These are phyloP conservation scores for Tetramorium parvispinum DNA, from an alignment of 1,140 invertebrate genomes.

Conservation along the genomic window DNA sequence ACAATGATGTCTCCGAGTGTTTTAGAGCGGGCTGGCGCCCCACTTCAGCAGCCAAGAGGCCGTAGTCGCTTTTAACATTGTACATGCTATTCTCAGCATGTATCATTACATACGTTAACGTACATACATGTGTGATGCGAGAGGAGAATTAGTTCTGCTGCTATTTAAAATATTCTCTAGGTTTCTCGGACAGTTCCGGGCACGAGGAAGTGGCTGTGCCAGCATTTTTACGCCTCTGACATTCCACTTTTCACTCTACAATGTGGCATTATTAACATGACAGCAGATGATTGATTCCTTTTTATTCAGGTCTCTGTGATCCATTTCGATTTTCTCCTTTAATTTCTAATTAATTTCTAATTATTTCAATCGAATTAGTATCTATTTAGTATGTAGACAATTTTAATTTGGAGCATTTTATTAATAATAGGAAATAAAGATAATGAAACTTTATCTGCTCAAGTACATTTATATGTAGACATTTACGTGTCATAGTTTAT, in stretches of 20 bases:
- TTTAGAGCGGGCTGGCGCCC: slow-evolving; percentile 53
- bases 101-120: neutral
- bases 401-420: neutral
- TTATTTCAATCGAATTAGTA: neutral
- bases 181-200: slow-evolving; percentile 26
- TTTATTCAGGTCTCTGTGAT: neutral
- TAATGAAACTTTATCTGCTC: neutral
- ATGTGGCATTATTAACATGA: neutral
- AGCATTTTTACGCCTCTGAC: slow-evolving; percentile 6
- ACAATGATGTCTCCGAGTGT: slow-evolving; percentile 78
- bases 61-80: slow-evolving; percentile 33
- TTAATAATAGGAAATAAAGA: neutral
- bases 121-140: neutral
- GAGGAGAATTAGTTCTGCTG: slow-evolving; percentile 54
- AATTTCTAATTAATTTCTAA: neutral
- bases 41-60: slow-evolving; percentile 70
- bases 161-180: slow-evolving; percentile 45
- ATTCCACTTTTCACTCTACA: neutral
- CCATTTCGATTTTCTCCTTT: neutral
- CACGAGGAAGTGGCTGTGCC: neutral
- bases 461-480: too few species aligned
- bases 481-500: neutral
- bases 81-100: slow-evolving; percentile 29
- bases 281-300: neutral
- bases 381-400: neutral